phyloP scores from a whole-genome alignment of 2,888 invertebrate genomes.

The Yponomeuta cagnagella region DNA sequence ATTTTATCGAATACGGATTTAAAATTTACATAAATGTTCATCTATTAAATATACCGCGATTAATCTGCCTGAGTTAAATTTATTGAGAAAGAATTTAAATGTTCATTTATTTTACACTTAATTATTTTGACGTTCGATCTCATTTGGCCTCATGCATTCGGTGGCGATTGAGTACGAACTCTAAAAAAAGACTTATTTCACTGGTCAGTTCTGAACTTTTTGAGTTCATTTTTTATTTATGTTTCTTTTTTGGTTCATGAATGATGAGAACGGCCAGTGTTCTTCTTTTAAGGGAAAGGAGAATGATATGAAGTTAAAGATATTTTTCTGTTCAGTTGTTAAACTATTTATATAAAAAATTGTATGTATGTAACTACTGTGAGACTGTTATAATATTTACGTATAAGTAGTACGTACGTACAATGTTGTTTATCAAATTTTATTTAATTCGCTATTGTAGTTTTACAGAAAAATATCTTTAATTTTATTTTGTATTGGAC shows the following conservation, averaged over 20 bases:
- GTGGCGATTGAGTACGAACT: conserved; percentile 14
- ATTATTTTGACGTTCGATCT: conserved; percentile 29
- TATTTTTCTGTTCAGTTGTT: conserved; percentile 53
- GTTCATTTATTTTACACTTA: background rate
- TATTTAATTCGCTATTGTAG: conserved; percentile 56
- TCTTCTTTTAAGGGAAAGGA: conserved; percentile 19
- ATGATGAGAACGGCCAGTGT: conserved; percentile 13
- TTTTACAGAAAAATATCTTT: conserved; percentile 6
- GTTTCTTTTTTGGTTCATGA: conserved; percentile 22
- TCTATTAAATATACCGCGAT: background rate
- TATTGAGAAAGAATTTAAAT: background rate
- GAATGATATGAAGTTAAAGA: conserved; percentile 41
- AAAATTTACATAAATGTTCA: too few species aligned
- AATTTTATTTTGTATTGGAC: background rate
- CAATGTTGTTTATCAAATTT: conserved; percentile 63
- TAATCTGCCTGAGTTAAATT: background rate
- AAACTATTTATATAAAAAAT: conserved; percentile 60
- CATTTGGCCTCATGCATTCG: conserved; percentile 39
- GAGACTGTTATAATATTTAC: conserved; percentile 73
- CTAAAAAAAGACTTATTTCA: conserved; percentile 22
- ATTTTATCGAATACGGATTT: background rate
- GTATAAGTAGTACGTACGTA: conserved; percentile 67
- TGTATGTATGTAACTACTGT: conserved; percentile 71
- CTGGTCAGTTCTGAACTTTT: conserved; percentile 12
- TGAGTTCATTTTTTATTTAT: conserved; percentile 24